Base-by-base conservation (phyloP, 2,888 invertebrate species). In the Arrhopalites spinosus region DNA sequence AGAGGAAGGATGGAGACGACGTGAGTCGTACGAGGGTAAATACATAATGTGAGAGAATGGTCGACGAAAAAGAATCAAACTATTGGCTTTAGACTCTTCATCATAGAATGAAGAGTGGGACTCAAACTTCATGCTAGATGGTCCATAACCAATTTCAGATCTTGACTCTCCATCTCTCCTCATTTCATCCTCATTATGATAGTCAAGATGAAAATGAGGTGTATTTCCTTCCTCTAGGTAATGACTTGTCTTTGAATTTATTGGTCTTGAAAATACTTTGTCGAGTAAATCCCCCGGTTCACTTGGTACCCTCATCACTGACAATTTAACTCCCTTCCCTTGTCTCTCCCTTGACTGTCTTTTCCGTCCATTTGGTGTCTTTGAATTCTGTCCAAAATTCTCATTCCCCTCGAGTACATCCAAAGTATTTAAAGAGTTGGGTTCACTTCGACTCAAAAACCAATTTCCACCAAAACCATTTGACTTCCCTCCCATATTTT, bases 391-490 rank as follows among this genome's bases (percentile, higher is more conserved):
- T 20, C 11, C 5, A 36, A 8, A 8, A 17, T 17, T 53, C 3
- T 43, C 23, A 2, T 17, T 23, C 25, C 17, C 71, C 5, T 29
- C 50, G 30, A 56, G 50, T 1, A 61, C 17, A 61, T 72, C 61
- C 45, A 79, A 69, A 69, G 78, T 63, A 69, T 81, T 91, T 83
- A 93, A 85, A 0, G 92, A 92, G 84, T 91, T 93, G 1, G 93
- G 93, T 0, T 92, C 91, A 17, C 93, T 93, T 83, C 92, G 90
- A 75, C 93, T 92, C 45, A 94, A 85, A 83, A 93, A 90, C 94
- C 94, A 94, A 85, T 94, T 93, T 50, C 81, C 81, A 25, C 77
- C 43, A 43, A 73, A 71, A 23, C 77, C 77, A 71, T 63, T 1
- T 7, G 11, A 36, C 11, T 3, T 7, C 3, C 11, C 36, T 11